Base-by-base conservation (phyloP, 2,113 vertebrate genomes). In the Oxyura jamaicensis region DNA sequence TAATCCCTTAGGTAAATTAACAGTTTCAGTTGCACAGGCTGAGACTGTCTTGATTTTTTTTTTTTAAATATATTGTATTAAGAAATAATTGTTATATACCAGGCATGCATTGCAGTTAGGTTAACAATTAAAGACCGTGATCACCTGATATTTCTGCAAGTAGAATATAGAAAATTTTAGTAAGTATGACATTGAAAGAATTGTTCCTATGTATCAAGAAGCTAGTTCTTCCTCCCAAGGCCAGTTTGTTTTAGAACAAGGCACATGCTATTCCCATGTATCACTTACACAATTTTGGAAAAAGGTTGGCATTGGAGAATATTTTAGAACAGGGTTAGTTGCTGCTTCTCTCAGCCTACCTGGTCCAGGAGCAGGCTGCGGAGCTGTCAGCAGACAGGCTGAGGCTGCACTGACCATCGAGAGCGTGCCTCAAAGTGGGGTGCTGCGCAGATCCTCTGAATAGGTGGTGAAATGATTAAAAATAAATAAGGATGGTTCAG, bases 61-160 rank as follows among this genome's bases (percentile, higher is more conserved):
- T 58, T 96, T 86, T 79, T 73, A 69, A 69, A 48, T 96, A 25
- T 8, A 31, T 91, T 89, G 96, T 91, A 87, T 93, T 83, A 91
- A 91, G 87, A 86, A 84, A 72, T 87, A 90, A 86, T 86, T 75
- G 68, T 80, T 86, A 55, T 8, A 25, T 84, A 88, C 62, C 68
- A 86, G 90, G 65, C 50, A n/a, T 74, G 53, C 2, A 1, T 83
- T 66, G 44, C 9, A 8, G 36, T 86, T 77, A 60, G 44, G 66
- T 84, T 91, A 46, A 74, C 87, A 53, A 85, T 44, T 85, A 79
- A 91, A 50, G 58, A 19, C 36, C 31, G 13, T 0, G 1, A 42
- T 71, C 88, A n/a, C 33, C 48, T 78, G 80, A 72, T 75, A 73
- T 73, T 86, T 75, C 48, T 83, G 76, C 58, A 73, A 77, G 62